Evolutionary conservation across 2,113 vertebrate genomes (phyloP).

Genomic region (Phalacrocorax pelagicus): DNA sequence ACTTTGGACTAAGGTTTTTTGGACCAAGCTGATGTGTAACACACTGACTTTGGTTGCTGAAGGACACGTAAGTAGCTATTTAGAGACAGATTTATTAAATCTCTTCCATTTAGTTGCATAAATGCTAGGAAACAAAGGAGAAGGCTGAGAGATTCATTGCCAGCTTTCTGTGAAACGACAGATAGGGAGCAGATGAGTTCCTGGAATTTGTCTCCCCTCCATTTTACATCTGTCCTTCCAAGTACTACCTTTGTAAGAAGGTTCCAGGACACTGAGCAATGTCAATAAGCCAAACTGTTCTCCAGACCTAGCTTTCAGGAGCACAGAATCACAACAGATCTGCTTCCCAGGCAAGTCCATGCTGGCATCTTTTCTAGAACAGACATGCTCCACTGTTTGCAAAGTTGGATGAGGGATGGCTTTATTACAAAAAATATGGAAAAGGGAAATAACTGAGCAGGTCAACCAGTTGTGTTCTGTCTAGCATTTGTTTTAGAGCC

Average conservation of each 20-base stretch:
- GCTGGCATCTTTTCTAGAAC: not conserved
- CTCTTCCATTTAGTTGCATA: not conserved
- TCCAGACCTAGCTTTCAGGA: not conserved
- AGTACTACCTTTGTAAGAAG: not conserved
- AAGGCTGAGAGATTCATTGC: not conserved
- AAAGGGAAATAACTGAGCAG: not conserved
- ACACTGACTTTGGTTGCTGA: not conserved
- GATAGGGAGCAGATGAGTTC: accelerated
- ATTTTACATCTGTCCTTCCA: not conserved
- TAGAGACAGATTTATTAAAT: not conserved
- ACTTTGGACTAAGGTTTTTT: not conserved
- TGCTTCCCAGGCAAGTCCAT: not conserved
- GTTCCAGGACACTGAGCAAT: not conserved
- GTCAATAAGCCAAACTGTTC: not conserved
- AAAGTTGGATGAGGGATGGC: not conserved
- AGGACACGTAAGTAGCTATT: not conserved
- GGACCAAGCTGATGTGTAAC: not conserved
- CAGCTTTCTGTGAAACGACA: not conserved
- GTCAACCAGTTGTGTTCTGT: not conserved
- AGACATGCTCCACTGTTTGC: not conserved
- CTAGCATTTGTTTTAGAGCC: not conserved
- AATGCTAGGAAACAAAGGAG: not conserved
- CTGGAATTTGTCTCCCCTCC: not conserved
- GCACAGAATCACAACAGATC: not conserved
- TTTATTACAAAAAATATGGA: not conserved